Evolutionary conservation across 2,888 invertebrate genomes (phyloP).

Genomic region (Microchrysa polita): DNA sequence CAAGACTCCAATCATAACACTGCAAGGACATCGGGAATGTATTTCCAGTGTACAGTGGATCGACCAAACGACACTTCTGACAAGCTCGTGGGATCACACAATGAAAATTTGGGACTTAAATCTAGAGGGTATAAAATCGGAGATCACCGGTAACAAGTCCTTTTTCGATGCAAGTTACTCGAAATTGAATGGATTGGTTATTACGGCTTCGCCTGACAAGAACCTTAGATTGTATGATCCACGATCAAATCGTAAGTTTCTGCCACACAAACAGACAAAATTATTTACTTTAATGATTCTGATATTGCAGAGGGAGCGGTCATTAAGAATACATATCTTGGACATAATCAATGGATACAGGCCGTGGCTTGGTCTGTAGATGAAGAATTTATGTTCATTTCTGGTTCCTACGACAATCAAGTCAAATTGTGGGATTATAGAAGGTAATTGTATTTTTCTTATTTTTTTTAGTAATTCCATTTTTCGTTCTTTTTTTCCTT

Average conservation of each 20-base stretch:
- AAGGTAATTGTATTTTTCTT: constrained; percentile 66
- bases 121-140: constrained; percentile 82
- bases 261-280: too few species aligned
- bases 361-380: constrained; percentile 88
- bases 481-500: constrained; percentile 52
- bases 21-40: constrained; percentile 93
- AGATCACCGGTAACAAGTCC: constrained; percentile 88
- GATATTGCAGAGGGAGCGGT: constrained; percentile 76
- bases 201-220: constrained; percentile 91
- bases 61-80: constrained; percentile 78
- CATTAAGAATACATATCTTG: constrained; percentile 85
- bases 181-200: constrained; percentile 73
- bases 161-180: constrained; percentile 90
- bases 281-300: background rate
- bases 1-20: constrained; percentile 83
- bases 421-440: constrained; percentile 97
- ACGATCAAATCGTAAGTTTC: constrained; percentile 77
- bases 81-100: constrained; percentile 96
- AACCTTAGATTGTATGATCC: constrained; percentile 93
- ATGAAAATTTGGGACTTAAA: constrained; percentile 94
- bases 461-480: constrained; percentile 27
- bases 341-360: constrained; percentile 91
- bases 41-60: constrained; percentile 89
- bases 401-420: constrained; percentile 89
- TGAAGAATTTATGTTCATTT: constrained; percentile 86